These are phyloP conservation scores for Agelastica alni DNA, from an alignment of 2,888 invertebrate species.

Conservation along the genomic window DNA sequence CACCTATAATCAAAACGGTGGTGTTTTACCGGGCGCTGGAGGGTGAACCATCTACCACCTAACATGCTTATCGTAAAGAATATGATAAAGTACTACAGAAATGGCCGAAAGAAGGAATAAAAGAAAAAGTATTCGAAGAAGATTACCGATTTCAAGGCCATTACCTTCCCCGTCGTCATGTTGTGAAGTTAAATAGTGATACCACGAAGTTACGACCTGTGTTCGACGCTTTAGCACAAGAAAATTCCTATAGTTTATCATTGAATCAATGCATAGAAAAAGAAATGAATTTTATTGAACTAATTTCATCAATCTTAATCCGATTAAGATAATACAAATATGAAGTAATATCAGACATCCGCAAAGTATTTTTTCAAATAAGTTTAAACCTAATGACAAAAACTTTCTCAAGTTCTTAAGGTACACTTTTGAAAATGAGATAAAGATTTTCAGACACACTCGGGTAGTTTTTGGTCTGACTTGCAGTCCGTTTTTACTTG, in stretches of 20 bases:
- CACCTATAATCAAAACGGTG: too few relatives aligned
- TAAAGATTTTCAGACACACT: too few relatives aligned
- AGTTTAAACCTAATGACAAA: constrained; percentile 36
- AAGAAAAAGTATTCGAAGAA: constrained; percentile 5
- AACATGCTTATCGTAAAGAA: background rate
- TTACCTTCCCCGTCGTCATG: background rate
- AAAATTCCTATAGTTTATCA: constrained; percentile 14
- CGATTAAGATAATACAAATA: too few relatives aligned
- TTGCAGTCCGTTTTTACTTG: too few relatives aligned
- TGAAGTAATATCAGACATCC: constrained; percentile 41
- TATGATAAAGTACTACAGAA: constrained; percentile 3
- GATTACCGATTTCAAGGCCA: background rate
- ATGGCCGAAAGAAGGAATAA: constrained; percentile 7
- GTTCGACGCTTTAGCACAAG: constrained; percentile 18
- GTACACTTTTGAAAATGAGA: constrained; percentile 25
- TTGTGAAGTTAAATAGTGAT: background rate
- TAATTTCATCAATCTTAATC: constrained; percentile 33
- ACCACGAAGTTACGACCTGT: too few relatives aligned
- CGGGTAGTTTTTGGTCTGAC: too few relatives aligned
- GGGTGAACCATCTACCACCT: too few relatives aligned
- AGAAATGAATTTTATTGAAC: too few relatives aligned
- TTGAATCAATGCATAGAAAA: constrained; percentile 32
- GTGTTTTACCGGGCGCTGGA: too few relatives aligned
- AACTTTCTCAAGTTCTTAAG: constrained; percentile 42
- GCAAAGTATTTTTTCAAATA: constrained; percentile 46